Conservation (phyloP, 1,140 invertebrate genomes). For the Manduca sexta region DNA sequence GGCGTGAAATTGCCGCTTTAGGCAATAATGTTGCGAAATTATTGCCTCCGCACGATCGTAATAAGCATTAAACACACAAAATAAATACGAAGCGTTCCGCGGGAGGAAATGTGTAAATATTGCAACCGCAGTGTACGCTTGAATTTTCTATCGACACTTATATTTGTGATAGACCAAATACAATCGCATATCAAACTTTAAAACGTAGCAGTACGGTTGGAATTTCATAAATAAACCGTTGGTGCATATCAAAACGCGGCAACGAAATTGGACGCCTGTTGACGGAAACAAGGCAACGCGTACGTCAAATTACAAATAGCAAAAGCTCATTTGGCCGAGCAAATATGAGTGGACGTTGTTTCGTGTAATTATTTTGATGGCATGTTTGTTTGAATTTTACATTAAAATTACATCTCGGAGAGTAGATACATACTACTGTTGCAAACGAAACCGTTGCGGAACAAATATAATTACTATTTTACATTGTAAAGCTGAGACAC, state of each 20-base stretch:
- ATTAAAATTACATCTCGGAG: too few species aligned
- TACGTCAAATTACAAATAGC: constrained; percentile 13
- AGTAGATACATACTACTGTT: too few species aligned
- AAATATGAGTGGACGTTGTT: constrained; percentile 6
- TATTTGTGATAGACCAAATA: constrained; percentile 7
- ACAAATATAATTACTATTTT: too few species aligned
- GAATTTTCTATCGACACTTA: constrained; percentile 17
- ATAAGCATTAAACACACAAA: constrained; percentile 10
- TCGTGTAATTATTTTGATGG: not conserved
- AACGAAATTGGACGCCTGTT: constrained; percentile 12
- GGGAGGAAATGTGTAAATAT: constrained; percentile 16
- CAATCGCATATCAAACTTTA: constrained; percentile 6
- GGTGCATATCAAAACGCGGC: constrained; percentile 7
- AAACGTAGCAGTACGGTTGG: not conserved
- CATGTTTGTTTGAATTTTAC: not conserved
- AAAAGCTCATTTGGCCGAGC: constrained; percentile 7
- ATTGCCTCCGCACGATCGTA: not conserved
- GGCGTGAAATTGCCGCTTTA: too few species aligned
- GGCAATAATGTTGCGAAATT: not conserved
- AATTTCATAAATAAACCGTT: not conserved
- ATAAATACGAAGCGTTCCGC: constrained; percentile 8
- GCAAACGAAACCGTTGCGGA: too few species aligned
- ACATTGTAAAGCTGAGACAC: too few species aligned
- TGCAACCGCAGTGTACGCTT: constrained; percentile 13
- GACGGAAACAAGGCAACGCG: constrained; percentile 23